A percentile compares a stretch with the other conserved stretches of the same genome.
Conservation (phyloP, 2,888 invertebrate genomes). For the Synanthedon andrenaeformis region DNA sequence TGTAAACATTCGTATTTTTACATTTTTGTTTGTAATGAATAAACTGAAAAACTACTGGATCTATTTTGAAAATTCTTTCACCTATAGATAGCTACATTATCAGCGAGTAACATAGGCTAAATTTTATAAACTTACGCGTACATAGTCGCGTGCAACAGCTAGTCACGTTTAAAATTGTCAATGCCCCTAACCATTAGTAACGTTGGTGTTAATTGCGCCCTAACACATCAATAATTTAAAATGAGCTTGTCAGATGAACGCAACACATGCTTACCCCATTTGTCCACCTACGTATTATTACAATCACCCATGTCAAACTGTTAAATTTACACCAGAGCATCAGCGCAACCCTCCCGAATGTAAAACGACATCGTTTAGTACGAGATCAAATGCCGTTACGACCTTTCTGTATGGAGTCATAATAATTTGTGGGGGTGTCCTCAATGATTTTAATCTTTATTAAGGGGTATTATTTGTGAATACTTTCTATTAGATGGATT, state of each 20-base stretch:
- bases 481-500: constrained; percentile 45
- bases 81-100: no score
- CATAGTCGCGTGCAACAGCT: no score
- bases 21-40: no score
- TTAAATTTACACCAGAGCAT: constrained; percentile 20
- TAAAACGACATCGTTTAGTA: constrained; percentile 7
- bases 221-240: constrained; percentile 10
- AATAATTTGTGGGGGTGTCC: constrained; percentile 25
- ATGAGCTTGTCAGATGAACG: constrained; percentile 20
- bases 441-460: constrained; percentile 53
- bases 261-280: constrained; percentile 21
- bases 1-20: no score
- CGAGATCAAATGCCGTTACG: constrained; percentile 8
- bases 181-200: not conserved
- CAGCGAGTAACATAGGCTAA: no score
- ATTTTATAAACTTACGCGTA: no score
- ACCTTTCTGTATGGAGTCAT: constrained; percentile 14
- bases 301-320: constrained; percentile 19
- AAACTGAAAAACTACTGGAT: no score
- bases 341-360: not conserved
- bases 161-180: no score
- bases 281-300: constrained; percentile 25
- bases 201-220: not conserved
- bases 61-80: no score
- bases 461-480: constrained; percentile 52